phyloP scores from a whole-genome alignment of 2,113 vertebrate species.

The Vidua macroura region DNA sequence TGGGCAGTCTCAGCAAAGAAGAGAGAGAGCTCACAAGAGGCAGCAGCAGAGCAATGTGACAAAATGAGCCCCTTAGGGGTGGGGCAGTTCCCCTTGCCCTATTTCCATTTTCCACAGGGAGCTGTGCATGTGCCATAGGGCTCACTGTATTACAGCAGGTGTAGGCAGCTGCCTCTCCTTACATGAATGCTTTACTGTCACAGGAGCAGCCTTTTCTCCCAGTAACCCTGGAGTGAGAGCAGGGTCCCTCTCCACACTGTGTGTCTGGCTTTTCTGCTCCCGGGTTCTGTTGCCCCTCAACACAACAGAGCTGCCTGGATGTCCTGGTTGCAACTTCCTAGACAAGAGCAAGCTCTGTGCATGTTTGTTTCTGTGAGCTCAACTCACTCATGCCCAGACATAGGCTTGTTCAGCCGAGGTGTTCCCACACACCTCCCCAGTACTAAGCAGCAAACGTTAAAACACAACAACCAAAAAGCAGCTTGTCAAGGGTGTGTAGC shows the following conservation, averaged over 20 bases:
- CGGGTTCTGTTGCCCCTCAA: background rate
- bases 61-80: background rate
- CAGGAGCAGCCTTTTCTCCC: background rate
- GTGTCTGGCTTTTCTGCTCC: background rate
- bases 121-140: background rate
- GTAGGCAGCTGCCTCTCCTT: background rate
- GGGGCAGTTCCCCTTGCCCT: background rate
- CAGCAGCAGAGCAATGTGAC: background rate
- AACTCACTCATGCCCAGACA: background rate
- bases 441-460: background rate
- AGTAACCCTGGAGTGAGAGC: rapidly evolving
- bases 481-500: background rate
- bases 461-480: background rate
- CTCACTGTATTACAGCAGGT: background rate
- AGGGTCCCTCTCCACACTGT: background rate
- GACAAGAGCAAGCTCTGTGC: background rate
- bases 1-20: background rate
- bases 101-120: background rate
- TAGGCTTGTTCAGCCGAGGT: background rate
- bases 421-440: background rate
- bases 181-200: background rate
- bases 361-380: background rate
- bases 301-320: background rate
- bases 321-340: background rate
- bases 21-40: background rate